A percentile compares a stretch with the other conserved stretches of the same genome.
These are phyloP conservation scores for Tragulus kanchil DNA, from an alignment of 2,113 vertebrate species.

Conservation along the genomic window DNA sequence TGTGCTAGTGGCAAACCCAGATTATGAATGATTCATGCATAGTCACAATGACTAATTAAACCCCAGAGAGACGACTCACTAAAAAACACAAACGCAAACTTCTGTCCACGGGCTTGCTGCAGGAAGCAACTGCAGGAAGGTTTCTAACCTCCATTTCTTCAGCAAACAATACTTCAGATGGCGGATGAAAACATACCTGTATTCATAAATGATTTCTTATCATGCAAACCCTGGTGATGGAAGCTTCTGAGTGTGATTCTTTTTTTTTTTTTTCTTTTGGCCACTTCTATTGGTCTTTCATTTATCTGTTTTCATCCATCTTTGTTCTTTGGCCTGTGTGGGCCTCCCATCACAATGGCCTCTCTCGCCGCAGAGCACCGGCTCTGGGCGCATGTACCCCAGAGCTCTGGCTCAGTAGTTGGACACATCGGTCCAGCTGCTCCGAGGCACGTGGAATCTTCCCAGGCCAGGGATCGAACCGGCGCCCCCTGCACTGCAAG, in stretches of 20 bases:
- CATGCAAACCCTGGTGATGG: neutral
- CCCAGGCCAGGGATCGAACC: too few species aligned
- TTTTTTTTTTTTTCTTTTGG: neutral
- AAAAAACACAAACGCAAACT: constrained; percentile 38
- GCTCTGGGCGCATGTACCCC: too few species aligned
- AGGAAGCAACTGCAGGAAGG: constrained; percentile 46
- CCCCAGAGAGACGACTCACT: neutral
- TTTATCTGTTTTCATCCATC: too few species aligned
- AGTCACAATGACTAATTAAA: constrained; percentile 60
- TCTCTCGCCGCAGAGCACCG: too few species aligned
- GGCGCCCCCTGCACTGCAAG: too few species aligned
- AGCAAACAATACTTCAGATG: constrained; percentile 42
- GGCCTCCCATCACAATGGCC: too few species aligned
- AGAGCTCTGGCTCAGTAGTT: too few species aligned
- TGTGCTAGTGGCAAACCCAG: neutral
- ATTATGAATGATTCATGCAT: constrained; percentile 59
- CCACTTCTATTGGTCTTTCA: too few species aligned
- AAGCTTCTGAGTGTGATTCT: neutral
- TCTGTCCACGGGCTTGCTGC: neutral
- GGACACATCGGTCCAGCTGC: too few species aligned
- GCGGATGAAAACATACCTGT: neutral
- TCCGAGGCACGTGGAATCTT: too few species aligned
- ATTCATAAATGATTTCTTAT: constrained; percentile 17
- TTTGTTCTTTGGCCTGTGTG: too few species aligned
- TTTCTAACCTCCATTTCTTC: constrained; percentile 42